These are phyloP conservation scores for Probosciger aterrimus DNA, from an alignment of 2,113 vertebrate genomes.

Conservation along the genomic window DNA sequence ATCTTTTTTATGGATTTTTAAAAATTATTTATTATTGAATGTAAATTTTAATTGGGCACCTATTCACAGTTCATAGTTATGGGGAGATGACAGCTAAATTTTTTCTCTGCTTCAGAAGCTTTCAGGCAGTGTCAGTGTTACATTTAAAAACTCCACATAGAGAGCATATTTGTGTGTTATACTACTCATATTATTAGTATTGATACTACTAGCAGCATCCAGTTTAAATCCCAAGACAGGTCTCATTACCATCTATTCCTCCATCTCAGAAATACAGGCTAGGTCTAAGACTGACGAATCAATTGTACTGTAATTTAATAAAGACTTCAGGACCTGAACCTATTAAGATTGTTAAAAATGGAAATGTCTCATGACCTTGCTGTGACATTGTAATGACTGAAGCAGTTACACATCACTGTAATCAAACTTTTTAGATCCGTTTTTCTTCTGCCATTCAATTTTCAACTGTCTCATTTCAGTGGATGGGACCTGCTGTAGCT, in stretches of 20 bases:
- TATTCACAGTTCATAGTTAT: not conserved
- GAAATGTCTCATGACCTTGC: constrained; percentile 10
- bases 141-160: not conserved
- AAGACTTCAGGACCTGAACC: not conserved
- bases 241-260: not conserved
- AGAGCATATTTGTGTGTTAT: not conserved
- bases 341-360: constrained; percentile 35
- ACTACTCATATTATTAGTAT: not conserved
- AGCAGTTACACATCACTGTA: not conserved
- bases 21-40: not conserved
- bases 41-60: not conserved
- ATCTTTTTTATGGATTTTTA: not conserved
- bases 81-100: not conserved
- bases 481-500: not conserved
- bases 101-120: not conserved
- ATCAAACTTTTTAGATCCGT: not conserved
- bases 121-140: not conserved
- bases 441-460: not conserved
- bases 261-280: not conserved
- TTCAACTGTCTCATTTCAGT: not conserved
- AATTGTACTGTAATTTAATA: not conserved
- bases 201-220: not conserved
- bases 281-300: not conserved
- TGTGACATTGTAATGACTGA: not conserved
- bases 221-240: not conserved